Conservation (phyloP, 2,888 invertebrate species). For the Anthrax anthrax region DNA sequence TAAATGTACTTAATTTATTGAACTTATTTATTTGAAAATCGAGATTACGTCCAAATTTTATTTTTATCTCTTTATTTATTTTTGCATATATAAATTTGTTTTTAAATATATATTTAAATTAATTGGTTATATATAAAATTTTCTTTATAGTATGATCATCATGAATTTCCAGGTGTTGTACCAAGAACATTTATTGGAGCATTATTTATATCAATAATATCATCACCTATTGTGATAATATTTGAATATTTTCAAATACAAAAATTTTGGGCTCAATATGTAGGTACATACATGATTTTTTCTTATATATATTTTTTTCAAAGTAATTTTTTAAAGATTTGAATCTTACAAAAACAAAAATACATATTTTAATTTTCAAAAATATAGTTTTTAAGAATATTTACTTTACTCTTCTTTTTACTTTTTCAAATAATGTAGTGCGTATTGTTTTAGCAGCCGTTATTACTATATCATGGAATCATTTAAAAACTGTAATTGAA, state of each 20-base stretch:
- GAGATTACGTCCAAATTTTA: too few species aligned
- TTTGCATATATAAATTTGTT: too few species aligned
- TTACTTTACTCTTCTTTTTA: too few species aligned
- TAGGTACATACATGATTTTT: slow-evolving; percentile 64
- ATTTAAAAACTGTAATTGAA: slow-evolving; percentile 57
- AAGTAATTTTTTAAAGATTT: background rate
- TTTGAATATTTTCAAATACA: slow-evolving; percentile 52
- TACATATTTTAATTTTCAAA: too few species aligned
- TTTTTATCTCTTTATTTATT: too few species aligned
- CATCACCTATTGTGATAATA: slow-evolving; percentile 59
- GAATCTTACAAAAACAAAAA: background rate
- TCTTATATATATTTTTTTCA: too few species aligned
- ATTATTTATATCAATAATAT: slow-evolving; percentile 58
- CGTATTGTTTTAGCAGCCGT: slow-evolving; percentile 62
- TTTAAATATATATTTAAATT: too few species aligned
- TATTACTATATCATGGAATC: slow-evolving; percentile 59
- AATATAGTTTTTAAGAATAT: too few species aligned
- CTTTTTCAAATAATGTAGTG: slow-evolving; percentile 41
- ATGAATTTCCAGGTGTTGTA: slow-evolving; percentile 94
- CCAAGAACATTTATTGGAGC: slow-evolving; percentile 94
- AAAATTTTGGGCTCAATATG: slow-evolving; percentile 81
- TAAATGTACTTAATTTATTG: too few species aligned
- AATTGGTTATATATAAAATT: too few species aligned
- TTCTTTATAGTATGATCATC: slow-evolving; percentile 76
- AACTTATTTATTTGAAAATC: too few species aligned